Evolutionary conservation across 2,888 invertebrate genomes (phyloP).

Genomic region (Chaetoderma sp.): DNA sequence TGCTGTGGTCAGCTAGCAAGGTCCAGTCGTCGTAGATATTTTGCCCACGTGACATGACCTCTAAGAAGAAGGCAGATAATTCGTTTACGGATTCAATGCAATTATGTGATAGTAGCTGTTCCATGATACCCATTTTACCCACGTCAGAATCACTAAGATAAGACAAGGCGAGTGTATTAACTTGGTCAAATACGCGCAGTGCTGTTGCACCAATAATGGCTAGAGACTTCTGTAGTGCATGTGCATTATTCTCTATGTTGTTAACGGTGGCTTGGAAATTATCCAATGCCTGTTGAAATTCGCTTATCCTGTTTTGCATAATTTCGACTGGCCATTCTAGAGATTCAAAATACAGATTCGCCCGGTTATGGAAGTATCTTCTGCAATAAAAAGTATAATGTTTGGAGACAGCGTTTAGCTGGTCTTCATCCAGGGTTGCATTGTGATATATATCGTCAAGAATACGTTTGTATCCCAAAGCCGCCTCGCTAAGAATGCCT

Average conservation of each 20-base stretch:
- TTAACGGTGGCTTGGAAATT: constrained; percentile 14
- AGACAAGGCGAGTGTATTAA: constrained; percentile 23
- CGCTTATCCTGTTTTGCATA: constrained; percentile 30
- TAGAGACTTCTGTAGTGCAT: constrained; percentile 24
- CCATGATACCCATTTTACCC: constrained; percentile 38
- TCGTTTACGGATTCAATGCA: constrained; percentile 35
- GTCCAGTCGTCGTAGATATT: constrained; percentile 46
- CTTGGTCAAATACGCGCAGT: constrained; percentile 25
- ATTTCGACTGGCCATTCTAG: constrained; percentile 45
- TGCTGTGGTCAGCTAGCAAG: constrained; percentile 27
- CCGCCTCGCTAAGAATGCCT: constrained; percentile 18
- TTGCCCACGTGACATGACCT: constrained; percentile 49
- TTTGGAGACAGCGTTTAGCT: neutral
- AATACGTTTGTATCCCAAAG: constrained; percentile 28
- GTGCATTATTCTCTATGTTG: constrained; percentile 33
- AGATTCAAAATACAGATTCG: constrained; percentile 42
- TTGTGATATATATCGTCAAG: constrained; percentile 27
- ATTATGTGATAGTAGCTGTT: constrained; percentile 35
- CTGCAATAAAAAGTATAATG: neutral
- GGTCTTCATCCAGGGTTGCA: neutral
- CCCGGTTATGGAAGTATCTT: neutral
- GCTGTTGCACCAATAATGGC: constrained; percentile 27
- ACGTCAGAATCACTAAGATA: constrained; percentile 30
- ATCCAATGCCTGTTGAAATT: constrained; percentile 24
- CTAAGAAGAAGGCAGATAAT: constrained; percentile 44